Evolutionary conservation across 2,113 vertebrate genomes (phyloP).

Genomic region (Phainopepla nitens): DNA sequence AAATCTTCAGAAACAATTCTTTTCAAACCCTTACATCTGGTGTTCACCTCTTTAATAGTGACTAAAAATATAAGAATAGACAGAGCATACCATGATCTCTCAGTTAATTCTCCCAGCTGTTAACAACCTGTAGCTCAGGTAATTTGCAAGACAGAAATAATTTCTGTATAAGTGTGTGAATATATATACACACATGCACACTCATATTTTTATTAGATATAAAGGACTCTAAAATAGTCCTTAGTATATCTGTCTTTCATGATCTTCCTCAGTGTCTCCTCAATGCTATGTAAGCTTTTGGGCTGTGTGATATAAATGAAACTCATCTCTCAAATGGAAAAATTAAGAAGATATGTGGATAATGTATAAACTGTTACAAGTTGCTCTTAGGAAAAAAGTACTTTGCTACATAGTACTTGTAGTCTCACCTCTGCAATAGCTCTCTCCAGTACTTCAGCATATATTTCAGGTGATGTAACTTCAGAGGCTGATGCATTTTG

Average conservation of each 20-base stretch:
- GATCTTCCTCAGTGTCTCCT: background rate
- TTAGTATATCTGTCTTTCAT: background rate
- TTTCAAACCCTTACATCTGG: background rate
- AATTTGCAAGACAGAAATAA: background rate
- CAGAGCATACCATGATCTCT: background rate
- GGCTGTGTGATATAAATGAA: background rate
- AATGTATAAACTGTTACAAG: background rate
- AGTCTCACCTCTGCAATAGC: conserved; percentile 74
- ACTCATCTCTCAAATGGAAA: background rate
- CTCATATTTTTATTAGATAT: background rate
- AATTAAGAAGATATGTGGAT: background rate
- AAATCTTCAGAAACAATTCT: background rate
- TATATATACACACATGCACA: background rate
- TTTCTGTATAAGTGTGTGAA: background rate
- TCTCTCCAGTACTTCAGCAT: conserved; percentile 71
- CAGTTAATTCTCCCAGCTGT: background rate
- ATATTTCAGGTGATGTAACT: conserved; percentile 47
- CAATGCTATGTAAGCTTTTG: background rate
- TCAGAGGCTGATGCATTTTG: conserved; percentile 44
- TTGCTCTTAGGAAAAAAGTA: background rate
- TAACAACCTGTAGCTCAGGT: background rate
- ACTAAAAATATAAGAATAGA: background rate
- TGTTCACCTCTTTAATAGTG: background rate
- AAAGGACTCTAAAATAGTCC: background rate
- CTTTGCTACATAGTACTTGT: background rate